Evolutionary conservation across 2,797 vertebrate genomes (phyloP).

Genomic region (Sebastes itinus): DNA sequence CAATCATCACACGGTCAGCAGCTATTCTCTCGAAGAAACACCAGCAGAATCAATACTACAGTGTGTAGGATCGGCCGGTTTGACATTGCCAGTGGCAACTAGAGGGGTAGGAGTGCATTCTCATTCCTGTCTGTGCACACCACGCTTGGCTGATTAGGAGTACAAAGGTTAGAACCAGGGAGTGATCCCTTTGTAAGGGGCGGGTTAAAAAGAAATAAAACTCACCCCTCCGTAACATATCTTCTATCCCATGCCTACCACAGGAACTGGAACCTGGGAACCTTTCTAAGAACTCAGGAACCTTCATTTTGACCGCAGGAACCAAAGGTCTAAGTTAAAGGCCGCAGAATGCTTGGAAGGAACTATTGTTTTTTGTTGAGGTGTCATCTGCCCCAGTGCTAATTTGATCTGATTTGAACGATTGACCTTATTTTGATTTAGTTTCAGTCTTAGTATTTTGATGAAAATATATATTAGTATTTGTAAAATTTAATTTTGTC

Average conservation of each 20-base stretch:
- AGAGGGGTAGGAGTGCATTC: background rate
- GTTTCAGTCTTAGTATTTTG: background rate
- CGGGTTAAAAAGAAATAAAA: background rate
- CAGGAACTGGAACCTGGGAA: background rate
- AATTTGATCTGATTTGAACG: background rate
- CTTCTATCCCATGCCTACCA: background rate
- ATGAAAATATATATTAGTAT: background rate
- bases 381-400: background rate
- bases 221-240: too few species aligned
- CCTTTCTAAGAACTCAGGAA: background rate
- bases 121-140: background rate
- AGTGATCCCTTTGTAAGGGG: constrained; percentile 8
- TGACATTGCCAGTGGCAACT: constrained; percentile 10
- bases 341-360: background rate
- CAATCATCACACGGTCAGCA: constrained; percentile 32
- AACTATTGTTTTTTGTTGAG: background rate
- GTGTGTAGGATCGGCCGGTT: constrained; percentile 1
- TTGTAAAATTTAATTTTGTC: background rate
- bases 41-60: constrained; percentile 36
- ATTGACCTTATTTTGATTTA: background rate
- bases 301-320: background rate
- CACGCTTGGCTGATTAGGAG: constrained; percentile 18
- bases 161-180: constrained; percentile 27
- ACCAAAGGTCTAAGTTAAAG: background rate
- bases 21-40: constrained; percentile 4